Percentiles rank a stretch among this genome's conserved stretches.
Conservation (phyloP, 2,113 vertebrate species). For the Entosphenus tridentatus region DNA sequence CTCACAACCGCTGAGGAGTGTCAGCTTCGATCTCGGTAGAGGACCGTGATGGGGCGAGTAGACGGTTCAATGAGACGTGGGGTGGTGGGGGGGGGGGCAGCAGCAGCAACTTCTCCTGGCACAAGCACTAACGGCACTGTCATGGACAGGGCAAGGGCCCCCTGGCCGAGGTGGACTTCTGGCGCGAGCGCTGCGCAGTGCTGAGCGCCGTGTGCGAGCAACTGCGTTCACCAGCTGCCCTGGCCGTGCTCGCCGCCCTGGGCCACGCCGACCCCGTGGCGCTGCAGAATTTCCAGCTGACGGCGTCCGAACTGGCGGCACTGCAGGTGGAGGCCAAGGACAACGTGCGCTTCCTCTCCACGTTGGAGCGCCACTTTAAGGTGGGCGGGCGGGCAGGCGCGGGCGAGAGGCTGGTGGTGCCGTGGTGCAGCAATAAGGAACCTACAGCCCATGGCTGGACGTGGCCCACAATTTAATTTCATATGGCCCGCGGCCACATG, state of each 20-base stretch:
- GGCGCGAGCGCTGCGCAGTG: slow-evolving; percentile 36
- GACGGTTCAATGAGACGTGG: neutral
- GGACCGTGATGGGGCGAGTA: neutral
- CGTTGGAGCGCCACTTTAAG: slow-evolving; percentile 51
- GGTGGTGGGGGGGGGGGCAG: neutral
- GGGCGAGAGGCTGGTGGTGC: neutral
- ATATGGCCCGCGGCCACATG: neutral
- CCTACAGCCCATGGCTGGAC: neutral
- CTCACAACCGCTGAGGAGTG: neutral
- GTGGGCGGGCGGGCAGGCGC: slow-evolving; percentile 16
- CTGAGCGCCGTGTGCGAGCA: slow-evolving; percentile 41
- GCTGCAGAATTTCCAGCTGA: slow-evolving; percentile 26
- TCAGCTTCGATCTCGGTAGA: neutral
- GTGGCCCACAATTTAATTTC: neutral
- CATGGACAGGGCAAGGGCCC: slow-evolving; percentile 33
- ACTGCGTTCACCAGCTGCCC: slow-evolving; percentile 32
- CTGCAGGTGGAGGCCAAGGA: slow-evolving; percentile 38
- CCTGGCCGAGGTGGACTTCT: slow-evolving; percentile 50
- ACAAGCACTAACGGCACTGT: neutral
- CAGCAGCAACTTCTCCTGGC: neutral
- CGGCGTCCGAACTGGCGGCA: slow-evolving; percentile 32
- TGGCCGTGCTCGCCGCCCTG: slow-evolving; percentile 39
- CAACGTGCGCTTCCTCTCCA: slow-evolving; percentile 44
- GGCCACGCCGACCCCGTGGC: slow-evolving; percentile 22
- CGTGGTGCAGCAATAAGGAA: neutral